A percentile compares a stretch with the other conserved stretches of the same genome.
phyloP scores from a whole-genome alignment of 2,888 invertebrate species.

The Melanostoma scalare region DNA sequence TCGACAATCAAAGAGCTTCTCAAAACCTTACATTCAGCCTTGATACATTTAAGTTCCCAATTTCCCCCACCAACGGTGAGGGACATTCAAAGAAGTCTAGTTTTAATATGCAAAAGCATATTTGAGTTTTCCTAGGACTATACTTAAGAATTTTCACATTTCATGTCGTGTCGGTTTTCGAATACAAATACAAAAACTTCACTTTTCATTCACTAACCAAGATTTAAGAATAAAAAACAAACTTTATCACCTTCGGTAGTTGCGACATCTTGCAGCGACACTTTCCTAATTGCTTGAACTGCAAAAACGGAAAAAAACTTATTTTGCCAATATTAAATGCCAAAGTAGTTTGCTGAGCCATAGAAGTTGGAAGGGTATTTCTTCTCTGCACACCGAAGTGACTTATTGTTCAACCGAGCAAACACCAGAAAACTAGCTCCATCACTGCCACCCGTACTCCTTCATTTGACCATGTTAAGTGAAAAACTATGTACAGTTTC shows the following conservation, averaged over 20 bases:
- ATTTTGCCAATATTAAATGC: conserved; percentile 52
- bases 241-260: neutral
- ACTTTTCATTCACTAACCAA: too few relatives aligned
- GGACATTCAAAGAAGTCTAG: too few relatives aligned
- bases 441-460: neutral
- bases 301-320: conserved; percentile 20
- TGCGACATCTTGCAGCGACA: conserved; percentile 48
- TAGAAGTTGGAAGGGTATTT: conserved; percentile 25
- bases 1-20: too few relatives aligned
- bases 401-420: conserved; percentile 57
- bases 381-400: conserved; percentile 45
- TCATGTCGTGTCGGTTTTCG: too few relatives aligned
- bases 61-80: too few relatives aligned
- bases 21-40: too few relatives aligned
- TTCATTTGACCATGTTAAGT: conserved; percentile 52
- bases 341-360: conserved; percentile 37
- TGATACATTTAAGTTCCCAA: too few relatives aligned
- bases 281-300: conserved; percentile 28
- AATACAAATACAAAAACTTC: too few relatives aligned
- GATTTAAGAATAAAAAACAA: too few relatives aligned
- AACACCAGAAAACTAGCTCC: conserved; percentile 37
- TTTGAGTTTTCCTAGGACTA: too few relatives aligned
- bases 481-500: conserved; percentile 56
- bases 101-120: too few relatives aligned
- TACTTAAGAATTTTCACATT: too few relatives aligned